phyloP scores from a whole-genome alignment of 2,888 invertebrate genomes.

The Agapostemon virescens region DNA sequence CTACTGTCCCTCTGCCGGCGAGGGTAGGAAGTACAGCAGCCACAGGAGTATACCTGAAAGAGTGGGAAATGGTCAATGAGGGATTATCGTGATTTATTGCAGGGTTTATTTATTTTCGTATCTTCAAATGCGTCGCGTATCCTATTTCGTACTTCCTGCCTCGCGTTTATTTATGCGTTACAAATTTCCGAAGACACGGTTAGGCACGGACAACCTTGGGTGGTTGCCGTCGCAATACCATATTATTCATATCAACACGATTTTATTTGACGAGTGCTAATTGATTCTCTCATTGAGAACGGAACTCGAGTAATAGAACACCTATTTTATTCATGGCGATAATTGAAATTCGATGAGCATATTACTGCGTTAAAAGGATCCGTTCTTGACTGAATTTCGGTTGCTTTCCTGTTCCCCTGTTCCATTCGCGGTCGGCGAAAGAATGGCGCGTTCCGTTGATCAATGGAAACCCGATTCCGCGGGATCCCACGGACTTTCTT shows the following conservation, averaged over 20 bases:
- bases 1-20: no score
- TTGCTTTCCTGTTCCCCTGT: neutral
- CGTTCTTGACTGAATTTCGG: slow-evolving; percentile 5
- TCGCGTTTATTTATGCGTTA: no score
- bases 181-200: no score
- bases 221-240: no score
- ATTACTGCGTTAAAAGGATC: neutral
- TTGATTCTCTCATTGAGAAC: slow-evolving; percentile 6
- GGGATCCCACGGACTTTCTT: slow-evolving; percentile 25
- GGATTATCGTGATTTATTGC: no score
- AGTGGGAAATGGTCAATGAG: no score
- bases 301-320: neutral
- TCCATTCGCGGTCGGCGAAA: slow-evolving; percentile 7
- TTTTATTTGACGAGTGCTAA: neutral
- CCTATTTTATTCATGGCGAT: neutral
- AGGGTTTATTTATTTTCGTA: no score
- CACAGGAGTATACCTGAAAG: no score
- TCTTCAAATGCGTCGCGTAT: no score
- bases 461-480: slow-evolving; percentile 35
- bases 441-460: slow-evolving; percentile 44
- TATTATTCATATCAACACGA: slow-evolving; percentile 19
- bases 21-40: no score
- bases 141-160: no score
- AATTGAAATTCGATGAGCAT: slow-evolving; percentile 32
- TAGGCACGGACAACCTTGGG: no score